A percentile compares a stretch with the other conserved stretches of the same genome.
Conservation (phyloP, 2,113 vertebrate species). For the Synchiropus splendidus region DNA sequence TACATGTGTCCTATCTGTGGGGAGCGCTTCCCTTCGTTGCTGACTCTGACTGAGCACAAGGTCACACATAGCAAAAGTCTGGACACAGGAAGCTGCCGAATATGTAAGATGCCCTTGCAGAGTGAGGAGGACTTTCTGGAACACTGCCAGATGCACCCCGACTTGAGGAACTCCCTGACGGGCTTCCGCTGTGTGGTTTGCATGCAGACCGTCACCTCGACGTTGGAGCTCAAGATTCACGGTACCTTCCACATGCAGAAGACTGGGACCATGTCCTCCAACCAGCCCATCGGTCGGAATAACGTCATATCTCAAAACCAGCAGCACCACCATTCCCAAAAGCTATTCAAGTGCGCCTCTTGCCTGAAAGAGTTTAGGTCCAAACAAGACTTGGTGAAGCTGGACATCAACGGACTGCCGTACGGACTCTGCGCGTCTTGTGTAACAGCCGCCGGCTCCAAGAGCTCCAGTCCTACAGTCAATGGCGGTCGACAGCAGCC, state of each 20-base stretch:
- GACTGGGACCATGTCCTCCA: constrained; percentile 82
- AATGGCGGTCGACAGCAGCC: constrained; percentile 72
- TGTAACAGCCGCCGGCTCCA: constrained; percentile 77
- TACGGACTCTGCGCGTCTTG: constrained; percentile 91
- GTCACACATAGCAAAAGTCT: constrained; percentile 98
- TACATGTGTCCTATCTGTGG: constrained; percentile 99
- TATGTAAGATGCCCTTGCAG: constrained; percentile 97
- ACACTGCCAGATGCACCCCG: constrained; percentile 98
- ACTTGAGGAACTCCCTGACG: constrained; percentile 93
- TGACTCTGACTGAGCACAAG: constrained; percentile 97
- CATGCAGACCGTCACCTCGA: constrained; percentile 99
- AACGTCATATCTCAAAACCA: constrained; percentile 44
- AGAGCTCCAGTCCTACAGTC: constrained; percentile 83
- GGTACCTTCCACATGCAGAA: constrained; percentile 99
- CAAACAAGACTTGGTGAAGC: constrained; percentile 91
- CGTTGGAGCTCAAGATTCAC: constrained; percentile 96
- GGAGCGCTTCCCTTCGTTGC: constrained; percentile 92
- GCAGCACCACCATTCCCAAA: constrained; percentile 71
- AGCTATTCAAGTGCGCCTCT: constrained; percentile 92
- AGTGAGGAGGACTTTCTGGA: constrained; percentile 97
- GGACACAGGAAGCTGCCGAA: constrained; percentile 95
- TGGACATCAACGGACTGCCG: constrained; percentile 94
- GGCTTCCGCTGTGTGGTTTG: constrained; percentile 98
- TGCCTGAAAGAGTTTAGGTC: constrained; percentile 97
- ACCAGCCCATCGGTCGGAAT: constrained; percentile 67